Conservation (phyloP, 2,113 vertebrate genomes). For the Halichoeres trimaculatus region DNA sequence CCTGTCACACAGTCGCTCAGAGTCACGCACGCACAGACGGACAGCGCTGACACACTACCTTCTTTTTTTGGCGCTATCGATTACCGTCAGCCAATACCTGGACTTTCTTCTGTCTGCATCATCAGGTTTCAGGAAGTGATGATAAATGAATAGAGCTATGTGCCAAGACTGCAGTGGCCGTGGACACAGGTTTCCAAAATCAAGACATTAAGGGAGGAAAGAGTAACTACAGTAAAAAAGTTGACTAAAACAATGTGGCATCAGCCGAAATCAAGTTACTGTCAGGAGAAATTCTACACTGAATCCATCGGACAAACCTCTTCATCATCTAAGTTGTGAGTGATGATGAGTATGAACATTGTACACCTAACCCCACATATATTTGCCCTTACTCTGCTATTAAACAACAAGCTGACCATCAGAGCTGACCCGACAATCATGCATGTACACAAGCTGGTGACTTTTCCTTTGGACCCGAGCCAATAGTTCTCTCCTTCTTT, state of each 20-base stretch:
- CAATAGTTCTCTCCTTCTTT: neutral
- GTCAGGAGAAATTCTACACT: neutral
- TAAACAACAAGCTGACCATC: too few species aligned
- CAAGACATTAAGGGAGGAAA: slow-evolving; percentile 2
- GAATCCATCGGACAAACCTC: neutral
- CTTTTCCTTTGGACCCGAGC: too few species aligned
- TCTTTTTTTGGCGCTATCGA: slow-evolving; percentile 57
- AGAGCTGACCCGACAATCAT: too few species aligned
- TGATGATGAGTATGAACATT: too few species aligned
- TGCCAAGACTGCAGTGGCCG: slow-evolving; percentile 30
- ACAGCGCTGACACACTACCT: slow-evolving; percentile 51
- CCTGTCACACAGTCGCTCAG: slow-evolving; percentile 4
- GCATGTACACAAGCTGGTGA: too few species aligned
- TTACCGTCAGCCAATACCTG: slow-evolving; percentile 64
- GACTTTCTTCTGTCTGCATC: slow-evolving; percentile 60
- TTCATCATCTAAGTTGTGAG: too few species aligned
- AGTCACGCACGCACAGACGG: slow-evolving; percentile 17
- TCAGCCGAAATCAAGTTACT: too few species aligned
- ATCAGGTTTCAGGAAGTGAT: slow-evolving; percentile 68
- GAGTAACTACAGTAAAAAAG: neutral
- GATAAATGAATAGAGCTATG: slow-evolving; percentile 44
- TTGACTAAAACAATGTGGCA: too few species aligned
- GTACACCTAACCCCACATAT: too few species aligned
- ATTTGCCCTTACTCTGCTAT: too few species aligned
- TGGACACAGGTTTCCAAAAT: slow-evolving; percentile 28